These are phyloP conservation scores for Lithophane socia DNA, from an alignment of 2,888 invertebrate genomes.

Conservation along the genomic window DNA sequence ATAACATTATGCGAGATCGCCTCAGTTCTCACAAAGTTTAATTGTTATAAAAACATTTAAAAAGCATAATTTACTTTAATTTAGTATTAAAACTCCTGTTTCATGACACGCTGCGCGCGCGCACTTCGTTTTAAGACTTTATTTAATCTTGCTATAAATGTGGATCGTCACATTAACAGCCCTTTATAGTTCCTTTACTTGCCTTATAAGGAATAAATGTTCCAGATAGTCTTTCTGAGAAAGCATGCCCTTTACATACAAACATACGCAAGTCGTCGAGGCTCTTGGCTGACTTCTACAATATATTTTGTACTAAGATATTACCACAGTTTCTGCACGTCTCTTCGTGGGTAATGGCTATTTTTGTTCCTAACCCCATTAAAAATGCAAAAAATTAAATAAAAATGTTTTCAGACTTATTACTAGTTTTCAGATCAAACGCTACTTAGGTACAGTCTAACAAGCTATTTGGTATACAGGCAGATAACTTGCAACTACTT, in stretches of 20 bases:
- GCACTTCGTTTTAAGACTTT: conserved; percentile 22
- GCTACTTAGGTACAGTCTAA: not conserved
- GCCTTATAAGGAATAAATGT: conserved; percentile 26
- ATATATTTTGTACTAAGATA: not conserved
- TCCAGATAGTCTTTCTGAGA: conserved; percentile 15
- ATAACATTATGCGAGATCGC: conserved; percentile 2
- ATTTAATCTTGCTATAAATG: conserved; percentile 27
- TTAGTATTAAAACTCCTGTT: conserved; percentile 31
- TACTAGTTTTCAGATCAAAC: no score
- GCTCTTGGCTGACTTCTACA: not conserved
- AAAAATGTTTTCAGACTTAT: no score
- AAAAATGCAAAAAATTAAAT: no score
- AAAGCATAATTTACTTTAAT: conserved; percentile 42
- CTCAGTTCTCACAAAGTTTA: conserved; percentile 31
- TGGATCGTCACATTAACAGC: conserved; percentile 17
- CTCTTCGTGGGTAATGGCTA: no score
- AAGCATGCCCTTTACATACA: conserved; percentile 2
- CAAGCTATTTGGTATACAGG: no score
- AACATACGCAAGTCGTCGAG: no score
- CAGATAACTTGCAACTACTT: no score
- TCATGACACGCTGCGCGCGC: conserved; percentile 10
- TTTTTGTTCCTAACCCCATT: no score
- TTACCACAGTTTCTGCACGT: not conserved
- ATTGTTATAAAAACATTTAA: conserved; percentile 40
- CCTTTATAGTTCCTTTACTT: conserved; percentile 20